These are phyloP conservation scores for Candidula unifasciata DNA, from an alignment of 2,888 invertebrate genomes.

Conservation along the genomic window DNA sequence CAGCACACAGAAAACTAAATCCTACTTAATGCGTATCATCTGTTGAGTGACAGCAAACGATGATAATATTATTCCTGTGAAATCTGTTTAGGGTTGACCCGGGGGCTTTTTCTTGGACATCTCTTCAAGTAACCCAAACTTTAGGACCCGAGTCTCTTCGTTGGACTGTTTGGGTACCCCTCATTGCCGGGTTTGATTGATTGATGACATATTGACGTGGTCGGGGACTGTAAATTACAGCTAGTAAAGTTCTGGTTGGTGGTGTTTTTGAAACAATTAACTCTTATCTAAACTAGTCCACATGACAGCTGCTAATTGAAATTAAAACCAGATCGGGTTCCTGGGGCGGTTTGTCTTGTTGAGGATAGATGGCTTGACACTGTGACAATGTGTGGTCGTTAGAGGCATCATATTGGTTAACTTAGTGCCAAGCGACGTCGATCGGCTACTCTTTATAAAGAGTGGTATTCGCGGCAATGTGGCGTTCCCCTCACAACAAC, in stretches of 20 bases:
- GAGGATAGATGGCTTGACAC: no score
- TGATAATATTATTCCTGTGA: neutral
- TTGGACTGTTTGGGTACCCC: no score
- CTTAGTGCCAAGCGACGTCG: no score
- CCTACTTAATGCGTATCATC: slow-evolving; percentile 28
- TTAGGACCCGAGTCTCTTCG: no score
- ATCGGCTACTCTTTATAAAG: no score
- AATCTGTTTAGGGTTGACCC: neutral
- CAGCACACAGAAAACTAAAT: neutral
- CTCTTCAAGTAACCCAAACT: neutral
- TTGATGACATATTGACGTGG: slow-evolving; percentile 1
- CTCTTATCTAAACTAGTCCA: neutral
- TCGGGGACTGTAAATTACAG: neutral
- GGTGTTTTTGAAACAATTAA: slow-evolving; percentile 1
- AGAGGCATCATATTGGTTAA: no score
- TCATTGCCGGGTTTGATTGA: slow-evolving; percentile 12
- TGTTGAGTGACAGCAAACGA: neutral
- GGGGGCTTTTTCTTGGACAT: neutral
- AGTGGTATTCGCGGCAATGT: no score
- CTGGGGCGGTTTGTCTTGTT: no score
- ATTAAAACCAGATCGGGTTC: no score
- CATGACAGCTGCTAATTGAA: neutral
- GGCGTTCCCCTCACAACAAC: no score
- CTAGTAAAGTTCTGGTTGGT: neutral
- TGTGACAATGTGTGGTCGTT: no score